A percentile compares a stretch with the other conserved stretches of the same genome.
These are phyloP conservation scores for Dryomyza anilis DNA, from an alignment of 2,888 invertebrate genomes.

Conservation along the genomic window DNA sequence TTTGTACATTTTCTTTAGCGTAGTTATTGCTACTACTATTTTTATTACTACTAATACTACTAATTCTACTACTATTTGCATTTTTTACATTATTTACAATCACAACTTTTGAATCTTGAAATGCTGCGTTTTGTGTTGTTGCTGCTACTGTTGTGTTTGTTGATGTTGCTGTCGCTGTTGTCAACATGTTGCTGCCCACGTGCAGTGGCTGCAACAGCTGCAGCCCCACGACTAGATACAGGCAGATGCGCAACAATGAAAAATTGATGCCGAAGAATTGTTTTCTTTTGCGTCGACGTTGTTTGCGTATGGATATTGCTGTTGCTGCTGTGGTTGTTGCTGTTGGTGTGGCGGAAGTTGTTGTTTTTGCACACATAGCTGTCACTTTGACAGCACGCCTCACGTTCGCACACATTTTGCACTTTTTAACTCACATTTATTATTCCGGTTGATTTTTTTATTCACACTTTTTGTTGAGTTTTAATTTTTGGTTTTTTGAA, in stretches of 20 bases:
- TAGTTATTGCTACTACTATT: slow-evolving; percentile 44
- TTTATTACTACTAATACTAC: slow-evolving; percentile 33
- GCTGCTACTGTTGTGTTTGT: slow-evolving; percentile 18
- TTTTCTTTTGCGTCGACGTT: slow-evolving; percentile 37
- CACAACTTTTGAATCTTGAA: neutral
- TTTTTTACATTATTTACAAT: slow-evolving; percentile 32
- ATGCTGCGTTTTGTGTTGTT: neutral
- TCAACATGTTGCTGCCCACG: slow-evolving; percentile 24
- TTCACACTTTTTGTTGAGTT: too few species aligned
- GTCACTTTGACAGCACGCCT: slow-evolving; percentile 52
- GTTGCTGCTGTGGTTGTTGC: slow-evolving; percentile 26
- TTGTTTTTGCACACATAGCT: slow-evolving; percentile 30
- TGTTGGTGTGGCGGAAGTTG: neutral
- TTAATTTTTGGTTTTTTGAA: too few species aligned
- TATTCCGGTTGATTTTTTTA: too few species aligned
- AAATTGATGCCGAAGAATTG: slow-evolving; percentile 38
- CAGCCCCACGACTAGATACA: slow-evolving; percentile 42
- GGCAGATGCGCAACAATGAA: slow-evolving; percentile 36
- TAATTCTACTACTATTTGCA: slow-evolving; percentile 39
- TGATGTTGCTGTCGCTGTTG: slow-evolving; percentile 29
- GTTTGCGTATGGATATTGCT: slow-evolving; percentile 17
- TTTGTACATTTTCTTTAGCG: slow-evolving; percentile 49
- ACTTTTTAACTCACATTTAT: too few species aligned
- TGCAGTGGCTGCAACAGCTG: slow-evolving; percentile 29
- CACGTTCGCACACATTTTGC: slow-evolving; percentile 39